Evolutionary conservation across 1,140 invertebrate species (phyloP).

Genomic region (Calephelis virginiensis): DNA sequence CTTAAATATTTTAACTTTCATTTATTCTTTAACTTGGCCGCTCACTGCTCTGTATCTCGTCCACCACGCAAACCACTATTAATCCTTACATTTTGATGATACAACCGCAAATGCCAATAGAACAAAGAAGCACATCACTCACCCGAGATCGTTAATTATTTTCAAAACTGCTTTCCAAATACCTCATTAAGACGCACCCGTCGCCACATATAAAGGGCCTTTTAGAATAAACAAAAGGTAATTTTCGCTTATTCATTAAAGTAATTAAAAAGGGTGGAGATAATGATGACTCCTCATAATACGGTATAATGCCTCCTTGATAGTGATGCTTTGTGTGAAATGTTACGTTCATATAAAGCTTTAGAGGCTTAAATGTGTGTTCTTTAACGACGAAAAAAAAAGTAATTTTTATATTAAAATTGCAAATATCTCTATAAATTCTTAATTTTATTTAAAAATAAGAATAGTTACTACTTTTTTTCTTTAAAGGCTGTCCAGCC

Average conservation of each 20-base stretch:
- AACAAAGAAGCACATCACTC: constrained; percentile 16
- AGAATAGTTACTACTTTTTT: too few relatives aligned
- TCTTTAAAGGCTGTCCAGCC: too few relatives aligned
- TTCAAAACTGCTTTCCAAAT: constrained; percentile 41
- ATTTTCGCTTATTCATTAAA: constrained; percentile 64
- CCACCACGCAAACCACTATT: background rate
- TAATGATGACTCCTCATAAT: constrained; percentile 39
- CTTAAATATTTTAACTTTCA: too few relatives aligned
- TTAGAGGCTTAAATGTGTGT: constrained; percentile 1
- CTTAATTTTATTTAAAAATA: too few relatives aligned
- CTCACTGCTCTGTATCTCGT: background rate
- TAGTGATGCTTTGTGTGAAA: constrained; percentile 11
- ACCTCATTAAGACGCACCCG: constrained; percentile 45
- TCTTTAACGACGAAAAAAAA: constrained; percentile 6
- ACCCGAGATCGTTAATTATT: constrained; percentile 42
- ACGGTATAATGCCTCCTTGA: constrained; percentile 10
- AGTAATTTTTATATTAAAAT: too few relatives aligned
- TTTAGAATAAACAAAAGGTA: constrained; percentile 54
- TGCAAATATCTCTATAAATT: too few relatives aligned
- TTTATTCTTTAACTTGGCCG: background rate
- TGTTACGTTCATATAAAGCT: constrained; percentile 6
- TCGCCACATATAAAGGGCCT: constrained; percentile 45
- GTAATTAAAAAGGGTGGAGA: constrained; percentile 51
- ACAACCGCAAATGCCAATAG: constrained; percentile 1
- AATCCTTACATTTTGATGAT: constrained; percentile 9